Base-by-base conservation (phyloP, 2,797 vertebrate species). In the Orientallactaga sibirica region DNA sequence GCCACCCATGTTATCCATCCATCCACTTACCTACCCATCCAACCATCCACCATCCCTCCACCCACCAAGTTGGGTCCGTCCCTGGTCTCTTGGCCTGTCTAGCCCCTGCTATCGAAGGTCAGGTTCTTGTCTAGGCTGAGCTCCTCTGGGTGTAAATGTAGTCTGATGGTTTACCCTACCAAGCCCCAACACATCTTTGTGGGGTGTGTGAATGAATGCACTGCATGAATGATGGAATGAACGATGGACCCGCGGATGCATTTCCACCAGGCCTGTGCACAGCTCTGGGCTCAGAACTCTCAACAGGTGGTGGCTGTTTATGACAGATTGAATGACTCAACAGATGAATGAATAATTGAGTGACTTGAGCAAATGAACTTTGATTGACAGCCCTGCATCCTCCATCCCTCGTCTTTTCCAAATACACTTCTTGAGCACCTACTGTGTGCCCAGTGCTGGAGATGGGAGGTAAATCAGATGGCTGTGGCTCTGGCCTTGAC, bases 391-490 rank as follows among this genome's bases (percentile, higher is more conserved):
- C n/a, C 3, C 33, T 75, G 66, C 25, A 29, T 58, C 41, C 58
- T 88, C 77, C 66, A 58, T 68, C 82, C 79, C 70, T 73, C 64
- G 78, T 58, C 76, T 33, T 77, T 37, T 70, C 71, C 5, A 0
- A 81, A 48, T 84, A 10, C 14, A 5, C 70, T 80, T 68, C 27
- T 19, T 84, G 88, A 93, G 82, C 55, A 71, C 92, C 92, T 92
- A 84, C 81, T 84, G 55, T 71, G 73, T 80, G 62, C 86, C 20
- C 0, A 2, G 68, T 11, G 2, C 52, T 70, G 61, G 67, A 29
- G 27, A 33, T 5, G 11, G 27, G 41, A n/a, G 79, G 37, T 20
- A 55, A 79, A 11, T 86, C n/a, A n/a, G 78, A 41, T 58, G 55
- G 55, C 55, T 4, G 2, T 2, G 9, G 1, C 55, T 58, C 55